Evolutionary conservation across 2,113 vertebrate species (phyloP), one percentile per base, ranked within the genome.

Genomic region (Leptocoma aspasia): DNA sequence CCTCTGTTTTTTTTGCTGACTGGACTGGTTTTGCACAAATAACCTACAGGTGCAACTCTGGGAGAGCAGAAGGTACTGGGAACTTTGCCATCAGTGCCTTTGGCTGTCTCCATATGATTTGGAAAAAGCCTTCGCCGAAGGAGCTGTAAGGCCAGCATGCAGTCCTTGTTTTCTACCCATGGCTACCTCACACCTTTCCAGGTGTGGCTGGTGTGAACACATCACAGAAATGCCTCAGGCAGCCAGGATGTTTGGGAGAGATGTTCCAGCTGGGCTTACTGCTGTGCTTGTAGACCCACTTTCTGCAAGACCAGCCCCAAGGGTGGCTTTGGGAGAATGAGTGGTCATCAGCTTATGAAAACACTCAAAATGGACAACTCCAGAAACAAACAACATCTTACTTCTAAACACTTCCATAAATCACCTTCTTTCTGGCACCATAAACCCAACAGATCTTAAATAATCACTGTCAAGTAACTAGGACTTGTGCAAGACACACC

Each of bases 1-100:
- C 27, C 37, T 44, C 57, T 16, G 15, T 73, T 22, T 76, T 35
- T 71, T 39, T 68, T 82, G 61, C 75, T 80, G 71, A 83, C 72
- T 68, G 81, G 23, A 53, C 31, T 54, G 35, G 30, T 81, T 85
- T 70, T 91, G 33, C 47, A 85, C 59, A 80, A 89, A 59, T 80
- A 31, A 93, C 45, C 31, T 49, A 81, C 71, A 93, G 59, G 68
- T 90, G 94, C 60, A 75, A 27, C 39, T 44, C 64, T 75, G 68
- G 54, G 63, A 91, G 50, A 91, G 92, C 66, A 90, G 54, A 90
- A 95, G 71, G 75, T 69, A 52, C 75, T 39, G 56, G 94, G 94
- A 96, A 83, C 39, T 56, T 30, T 64, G 87, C 93, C 93, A 95
- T 54, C 64, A 26, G n/a, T 33, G 2, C 50, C 68, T 76, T 69